A percentile compares a stretch with the other conserved stretches of the same genome.
Evolutionary conservation across 2,888 invertebrate species (phyloP).

Genomic region (Apomyelois bistriatella): DNA sequence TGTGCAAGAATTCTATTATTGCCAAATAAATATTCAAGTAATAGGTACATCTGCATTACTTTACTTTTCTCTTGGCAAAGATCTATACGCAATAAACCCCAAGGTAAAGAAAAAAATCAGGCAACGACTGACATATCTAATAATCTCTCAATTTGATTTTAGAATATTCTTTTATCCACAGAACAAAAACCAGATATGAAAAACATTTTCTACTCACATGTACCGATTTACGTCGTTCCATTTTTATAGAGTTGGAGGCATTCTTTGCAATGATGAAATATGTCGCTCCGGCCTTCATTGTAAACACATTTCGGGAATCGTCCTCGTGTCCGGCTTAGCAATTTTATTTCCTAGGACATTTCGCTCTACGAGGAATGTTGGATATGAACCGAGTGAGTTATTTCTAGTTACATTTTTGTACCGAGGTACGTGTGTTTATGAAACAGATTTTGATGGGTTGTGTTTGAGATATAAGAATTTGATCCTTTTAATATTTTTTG

Average conservation of each 20-base stretch:
- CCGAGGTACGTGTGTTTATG: not conserved
- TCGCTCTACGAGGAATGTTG: not conserved
- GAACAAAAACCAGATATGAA: too few relatives aligned
- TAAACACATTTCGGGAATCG: slow-evolving; percentile 75
- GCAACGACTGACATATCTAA: too few relatives aligned
- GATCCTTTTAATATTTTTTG: too few relatives aligned
- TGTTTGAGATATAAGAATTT: not conserved
- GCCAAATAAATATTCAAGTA: too few relatives aligned
- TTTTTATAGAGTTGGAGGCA: slow-evolving; percentile 57
- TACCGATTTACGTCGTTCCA: slow-evolving; percentile 53
- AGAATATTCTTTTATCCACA: too few relatives aligned
- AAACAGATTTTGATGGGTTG: not conserved
- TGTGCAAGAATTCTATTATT: too few relatives aligned
- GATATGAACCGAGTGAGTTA: not conserved
- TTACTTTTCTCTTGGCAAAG: too few relatives aligned
- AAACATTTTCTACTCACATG: slow-evolving; percentile 25
- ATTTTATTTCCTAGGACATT: slow-evolving; percentile 46
- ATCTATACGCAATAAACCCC: too few relatives aligned
- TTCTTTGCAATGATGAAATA: slow-evolving; percentile 73
- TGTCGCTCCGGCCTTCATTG: slow-evolving; percentile 68
- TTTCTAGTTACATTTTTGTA: slow-evolving; percentile 12
- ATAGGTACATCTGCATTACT: too few relatives aligned
- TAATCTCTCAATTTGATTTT: too few relatives aligned
- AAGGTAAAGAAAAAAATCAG: too few relatives aligned
- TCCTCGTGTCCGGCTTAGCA: slow-evolving; percentile 51